phyloP scores from a whole-genome alignment of 2,113 vertebrate genomes.

The Spea bombifrons region DNA sequence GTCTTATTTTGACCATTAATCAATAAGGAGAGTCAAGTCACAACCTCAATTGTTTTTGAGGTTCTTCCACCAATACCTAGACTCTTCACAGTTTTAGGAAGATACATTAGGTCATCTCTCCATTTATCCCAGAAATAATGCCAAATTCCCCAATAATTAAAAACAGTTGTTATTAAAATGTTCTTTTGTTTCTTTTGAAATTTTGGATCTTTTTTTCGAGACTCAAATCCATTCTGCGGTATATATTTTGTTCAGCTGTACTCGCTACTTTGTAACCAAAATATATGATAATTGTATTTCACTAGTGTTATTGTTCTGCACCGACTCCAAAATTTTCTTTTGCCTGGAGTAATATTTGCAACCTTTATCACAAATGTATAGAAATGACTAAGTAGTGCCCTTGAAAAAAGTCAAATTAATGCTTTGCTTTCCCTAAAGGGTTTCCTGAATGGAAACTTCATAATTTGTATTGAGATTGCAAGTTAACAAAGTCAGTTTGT shows the following conservation, averaged over 20 bases:
- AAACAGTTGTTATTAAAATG: no score
- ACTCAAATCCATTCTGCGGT: no score
- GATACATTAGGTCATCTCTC: no score
- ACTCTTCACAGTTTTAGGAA: no score
- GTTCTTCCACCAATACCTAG: no score
- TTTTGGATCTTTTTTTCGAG: no score
- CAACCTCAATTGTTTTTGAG: no score
- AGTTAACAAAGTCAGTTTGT: conserved; percentile 50
- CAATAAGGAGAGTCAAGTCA: no score
- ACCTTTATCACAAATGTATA: conserved; percentile 46
- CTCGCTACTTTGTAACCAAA: conserved; percentile 6
- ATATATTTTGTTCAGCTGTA: not conserved
- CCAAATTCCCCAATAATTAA: no score
- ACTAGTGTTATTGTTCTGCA: conserved; percentile 29
- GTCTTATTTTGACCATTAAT: no score
- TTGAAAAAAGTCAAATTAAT: conserved; percentile 49
- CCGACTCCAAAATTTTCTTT: conserved; percentile 5
- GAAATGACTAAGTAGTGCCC: conserved; percentile 42
- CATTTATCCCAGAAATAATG: no score
- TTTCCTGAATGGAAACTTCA: conserved; percentile 42
- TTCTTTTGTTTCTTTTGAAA: no score
- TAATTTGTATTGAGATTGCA: conserved; percentile 49
- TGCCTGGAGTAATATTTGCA: conserved; percentile 43
- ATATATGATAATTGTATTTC: conserved; percentile 35
- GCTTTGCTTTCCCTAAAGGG: conserved; percentile 47